Base-by-base conservation (phyloP, 2,888 invertebrate genomes). In the Mesorhabditis spiculigera region DNA sequence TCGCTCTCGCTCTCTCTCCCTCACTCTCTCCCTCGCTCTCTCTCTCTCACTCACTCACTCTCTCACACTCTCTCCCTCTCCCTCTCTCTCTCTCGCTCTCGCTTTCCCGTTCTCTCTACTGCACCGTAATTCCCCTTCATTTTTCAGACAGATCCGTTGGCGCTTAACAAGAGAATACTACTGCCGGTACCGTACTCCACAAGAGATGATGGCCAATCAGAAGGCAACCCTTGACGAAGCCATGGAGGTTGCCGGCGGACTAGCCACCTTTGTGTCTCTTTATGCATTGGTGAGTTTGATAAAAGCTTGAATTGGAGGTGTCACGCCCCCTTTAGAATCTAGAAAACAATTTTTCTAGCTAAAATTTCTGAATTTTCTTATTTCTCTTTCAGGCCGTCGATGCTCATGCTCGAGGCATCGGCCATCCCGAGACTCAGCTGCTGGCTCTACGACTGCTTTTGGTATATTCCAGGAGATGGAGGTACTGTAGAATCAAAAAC, bases 371-470 rank as follows among this genome's bases (percentile, higher is more conserved):
- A n/a, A n/a, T n/a, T n/a, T 28, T 28, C 28, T 28, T n/a, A n/a
- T n/a, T n/a, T n/a, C n/a, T n/a, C 8, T n/a, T 50, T n/a, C n/a
- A 50, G 58, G 58, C 58, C n/a, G 58, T 50, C 58, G 58, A 50
- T n/a, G 10, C 8, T 50, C n/a, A n/a, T 50, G 58, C 58, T 50
- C 58, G 58, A 13, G 58, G 58, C 10, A 50, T 50, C 58, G 58
- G 58, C 58, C 10, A 50, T 1, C n/a, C 58, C 2, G n/a, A n/a
- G 10, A 50, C 58, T 50, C 58, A 50, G n/a, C 3, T 50, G 3
- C 8, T 50, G 10, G 58, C 58, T 50, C 58, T 50, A 13, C 58
- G 58, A 2, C 58, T 50, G 10, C 58, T 50, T n/a, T n/a, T 50
- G 8, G 10, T 13, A 50, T 50, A 50, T n/a, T 50, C 58, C 58